A percentile compares a stretch with the other conserved stretches of the same genome.
Conservation (phyloP, 2,797 vertebrate genomes). For the Poecilia wingei region DNA sequence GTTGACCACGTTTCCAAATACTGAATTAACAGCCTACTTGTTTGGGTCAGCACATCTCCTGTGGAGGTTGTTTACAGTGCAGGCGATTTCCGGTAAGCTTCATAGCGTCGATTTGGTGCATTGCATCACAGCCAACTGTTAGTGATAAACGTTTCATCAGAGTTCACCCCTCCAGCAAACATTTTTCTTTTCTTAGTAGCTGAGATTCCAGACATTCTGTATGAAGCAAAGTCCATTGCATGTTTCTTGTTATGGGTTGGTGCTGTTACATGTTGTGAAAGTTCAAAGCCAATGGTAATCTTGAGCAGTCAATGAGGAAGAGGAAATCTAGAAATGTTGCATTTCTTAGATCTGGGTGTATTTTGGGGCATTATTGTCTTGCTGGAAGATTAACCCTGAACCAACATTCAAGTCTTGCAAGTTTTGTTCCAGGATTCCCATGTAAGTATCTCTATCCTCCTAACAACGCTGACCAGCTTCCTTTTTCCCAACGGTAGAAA, state of each 20-base stretch:
- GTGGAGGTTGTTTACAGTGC: too few species aligned
- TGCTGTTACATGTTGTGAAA: conserved; percentile 2
- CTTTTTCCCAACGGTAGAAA: background rate
- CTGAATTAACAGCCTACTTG: too few species aligned
- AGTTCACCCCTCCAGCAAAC: too few species aligned
- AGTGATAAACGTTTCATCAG: too few species aligned
- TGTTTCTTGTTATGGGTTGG: background rate
- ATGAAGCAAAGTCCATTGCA: too few species aligned
- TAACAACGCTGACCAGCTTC: background rate
- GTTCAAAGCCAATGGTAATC: background rate
- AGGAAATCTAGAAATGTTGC: background rate
- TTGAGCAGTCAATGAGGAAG: background rate
- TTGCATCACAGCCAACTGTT: too few species aligned
- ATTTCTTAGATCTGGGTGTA: background rate
- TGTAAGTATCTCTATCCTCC: background rate
- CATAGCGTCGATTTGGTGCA: too few species aligned
- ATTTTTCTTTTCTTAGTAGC: too few species aligned
- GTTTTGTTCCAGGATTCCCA: background rate
- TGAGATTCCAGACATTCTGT: too few species aligned
- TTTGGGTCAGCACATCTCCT: too few species aligned
- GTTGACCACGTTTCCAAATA: too few species aligned
- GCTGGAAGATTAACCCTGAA: background rate
- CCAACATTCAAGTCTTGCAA: background rate
- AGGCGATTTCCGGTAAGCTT: too few species aligned
- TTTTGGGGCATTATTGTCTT: background rate